Base-by-base conservation (phyloP, 2,888 invertebrate genomes). In the Tromatobia lineatoria region DNA sequence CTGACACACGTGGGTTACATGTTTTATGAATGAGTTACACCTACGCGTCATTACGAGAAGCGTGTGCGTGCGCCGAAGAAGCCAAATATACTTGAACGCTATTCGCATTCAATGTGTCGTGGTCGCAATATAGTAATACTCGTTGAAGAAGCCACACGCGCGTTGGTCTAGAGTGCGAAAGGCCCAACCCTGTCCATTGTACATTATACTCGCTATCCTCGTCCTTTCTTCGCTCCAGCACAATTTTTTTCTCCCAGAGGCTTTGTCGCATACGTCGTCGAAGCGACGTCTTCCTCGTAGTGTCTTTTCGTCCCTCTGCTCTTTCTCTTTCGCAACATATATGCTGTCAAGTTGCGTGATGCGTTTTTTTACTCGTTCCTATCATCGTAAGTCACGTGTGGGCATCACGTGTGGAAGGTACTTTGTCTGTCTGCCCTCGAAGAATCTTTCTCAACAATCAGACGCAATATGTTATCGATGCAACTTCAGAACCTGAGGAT, bases 1-100 rank as follows among this genome's bases (percentile, higher is more conserved):
- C 81, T 10, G 79, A 71, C 50, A 76, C 91, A 90, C 90, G 88
- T 89, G 89, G 89, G 87, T 79, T 75, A 78, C 82, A 91, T 91
- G 91, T 90, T 91, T 91, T 90, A 91, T 91, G 91, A 91, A 91
- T 91, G 91, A 91, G 89, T 88, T 88, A 89, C 90, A 88, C 91
- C 91, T 88, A 91, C 91, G 89, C 89, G 80, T 89, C 88, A 89
- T 91, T 90, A 90, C 87, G 86, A 85, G 77, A 20, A 52, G 52
- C 75, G 78, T 67, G 38, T 64, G 66, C 73, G 64, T 66, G 87
- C 85, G 79, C 79, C 83, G 86, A 64, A 73, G 64, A 73, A 87
- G 69, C 87, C 89, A 88, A 89, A 91, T 89, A 88, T 89, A 91
- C 87, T 42, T 20, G 47, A 34, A 34, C 18, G 38, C 61, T 47